These are phyloP conservation scores for Maniola jurtina DNA, from an alignment of 1,140 invertebrate species.

Conservation along the genomic window DNA sequence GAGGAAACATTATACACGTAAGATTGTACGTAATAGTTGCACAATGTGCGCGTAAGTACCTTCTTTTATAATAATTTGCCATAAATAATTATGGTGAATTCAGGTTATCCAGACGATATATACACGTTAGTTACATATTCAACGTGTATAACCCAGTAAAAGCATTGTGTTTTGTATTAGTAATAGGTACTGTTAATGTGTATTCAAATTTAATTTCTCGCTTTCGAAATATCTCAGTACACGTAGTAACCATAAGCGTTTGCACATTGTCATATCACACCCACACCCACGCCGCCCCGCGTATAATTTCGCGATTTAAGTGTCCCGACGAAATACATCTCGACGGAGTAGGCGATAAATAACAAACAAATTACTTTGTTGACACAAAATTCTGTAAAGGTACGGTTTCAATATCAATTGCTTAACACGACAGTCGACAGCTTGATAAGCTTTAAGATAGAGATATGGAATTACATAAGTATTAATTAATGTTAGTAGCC, in stretches of 20 bases:
- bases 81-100: too few relatives aligned
- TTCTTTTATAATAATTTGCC: too few relatives aligned
- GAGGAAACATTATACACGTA: too few relatives aligned
- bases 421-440: not conserved
- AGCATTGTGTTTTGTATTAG: not conserved
- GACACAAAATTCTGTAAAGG: constrained; percentile 1
- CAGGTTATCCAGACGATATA: too few relatives aligned
- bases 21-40: too few relatives aligned
- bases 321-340: constrained; percentile 62
- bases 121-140: too few relatives aligned
- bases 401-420: not conserved
- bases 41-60: too few relatives aligned
- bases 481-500: too few relatives aligned
- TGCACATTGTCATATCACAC: constrained; percentile 67
- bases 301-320: constrained; percentile 71
- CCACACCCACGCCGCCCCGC: constrained; percentile 41
- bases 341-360: constrained; percentile 61
- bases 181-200: constrained; percentile 9
- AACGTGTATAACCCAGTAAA: too few relatives aligned
- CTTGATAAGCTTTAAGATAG: too few relatives aligned
- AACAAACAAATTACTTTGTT: constrained; percentile 68
- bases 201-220: constrained; percentile 22
- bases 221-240: constrained; percentile 25
- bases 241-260: constrained; percentile 41
- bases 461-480: too few relatives aligned